Percentiles rank a stretch among this genome's conserved stretches.
Evolutionary conservation across 2,888 invertebrate genomes (phyloP).

Genomic region (Caenorhabditis sp.): DNA sequence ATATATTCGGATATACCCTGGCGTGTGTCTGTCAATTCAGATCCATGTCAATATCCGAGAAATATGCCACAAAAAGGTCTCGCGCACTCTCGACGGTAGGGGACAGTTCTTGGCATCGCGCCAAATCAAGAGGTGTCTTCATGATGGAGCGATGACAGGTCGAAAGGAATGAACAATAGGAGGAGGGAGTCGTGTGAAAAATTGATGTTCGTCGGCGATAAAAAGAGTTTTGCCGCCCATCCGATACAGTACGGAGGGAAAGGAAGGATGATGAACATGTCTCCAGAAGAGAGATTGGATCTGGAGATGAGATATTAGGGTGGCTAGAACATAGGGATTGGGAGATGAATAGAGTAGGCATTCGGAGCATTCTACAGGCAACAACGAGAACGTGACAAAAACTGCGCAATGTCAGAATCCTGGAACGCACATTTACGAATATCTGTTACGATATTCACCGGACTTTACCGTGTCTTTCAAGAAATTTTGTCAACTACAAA

Average conservation of each 20-base stretch:
- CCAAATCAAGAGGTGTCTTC: constrained; percentile 29
- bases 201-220: constrained; percentile 62
- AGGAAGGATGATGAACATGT: constrained; percentile 48
- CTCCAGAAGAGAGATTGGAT: constrained; percentile 38
- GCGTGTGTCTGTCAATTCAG: constrained; percentile 50
- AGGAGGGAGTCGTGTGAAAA: constrained; percentile 45
- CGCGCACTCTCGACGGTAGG: constrained; percentile 35
- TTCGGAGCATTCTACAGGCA: too few species aligned
- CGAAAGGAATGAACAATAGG: background rate
- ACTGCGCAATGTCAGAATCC: too few species aligned
- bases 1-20: constrained; percentile 13
- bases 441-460: too few species aligned
- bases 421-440: too few species aligned
- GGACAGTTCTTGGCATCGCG: constrained; percentile 48
- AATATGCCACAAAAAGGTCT: constrained; percentile 38
- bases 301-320: constrained; percentile 22
- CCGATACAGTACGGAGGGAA: constrained; percentile 20
- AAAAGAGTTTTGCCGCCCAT: constrained; percentile 44
- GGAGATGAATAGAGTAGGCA: too few species aligned
- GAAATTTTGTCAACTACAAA: too few species aligned
- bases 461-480: too few species aligned
- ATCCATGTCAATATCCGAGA: constrained; percentile 38
- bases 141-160: constrained; percentile 49
- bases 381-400: too few species aligned
- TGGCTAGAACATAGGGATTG: constrained; percentile 1